Base-by-base conservation (phyloP, 2,113 vertebrate species). In the Arothron firmamentum region DNA sequence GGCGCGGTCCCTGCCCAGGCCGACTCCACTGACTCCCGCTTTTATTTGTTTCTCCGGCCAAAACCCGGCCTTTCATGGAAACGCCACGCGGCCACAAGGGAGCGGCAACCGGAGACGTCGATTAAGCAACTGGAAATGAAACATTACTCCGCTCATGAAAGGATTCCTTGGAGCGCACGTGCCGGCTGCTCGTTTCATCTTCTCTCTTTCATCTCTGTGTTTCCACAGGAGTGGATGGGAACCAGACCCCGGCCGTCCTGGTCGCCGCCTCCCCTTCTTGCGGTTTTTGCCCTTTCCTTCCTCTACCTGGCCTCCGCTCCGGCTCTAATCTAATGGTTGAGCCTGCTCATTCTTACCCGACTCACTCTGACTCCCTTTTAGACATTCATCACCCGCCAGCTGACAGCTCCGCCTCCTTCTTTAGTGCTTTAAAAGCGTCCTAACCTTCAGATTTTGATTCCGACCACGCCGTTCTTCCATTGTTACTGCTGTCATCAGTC, bases 201-300 rank as follows among this genome's bases (percentile, higher is more conserved):
- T 78, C 21, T 23, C 62, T 74, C 62, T 80, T 81, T 86, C 72
- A 64, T 83, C 67, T 87, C 65, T 82, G 64, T 81, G 51, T 21
- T 82, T 89, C 76, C 84, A 83, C 78, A 67, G 65, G 61, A 72
- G 72, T 73, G 78, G 75, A 83, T 13, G 2, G 56, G 70, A 78
- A 82, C 61, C 72, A 85, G 52, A 75, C 74, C 23, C 20, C n/a
- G 50, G 58, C 71, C 67, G 68, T 81, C 74, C 82, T 75, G 67
- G 49, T 73, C 64, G 59, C 66, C 25, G 48, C 55, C 70, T 77
- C 64, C 49, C 31, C 69, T 59, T 54, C 68, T 41, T 63, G 60
- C 67, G 52, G 52, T 74, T 38, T 73, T 71, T 65, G 54, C 77
- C 42, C 62, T 72, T 73, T 61, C 50, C 62, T 45, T 28, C 51